Conservation (phyloP, 2,797 vertebrate genomes). For the Dromococcyx pavoninus region DNA sequence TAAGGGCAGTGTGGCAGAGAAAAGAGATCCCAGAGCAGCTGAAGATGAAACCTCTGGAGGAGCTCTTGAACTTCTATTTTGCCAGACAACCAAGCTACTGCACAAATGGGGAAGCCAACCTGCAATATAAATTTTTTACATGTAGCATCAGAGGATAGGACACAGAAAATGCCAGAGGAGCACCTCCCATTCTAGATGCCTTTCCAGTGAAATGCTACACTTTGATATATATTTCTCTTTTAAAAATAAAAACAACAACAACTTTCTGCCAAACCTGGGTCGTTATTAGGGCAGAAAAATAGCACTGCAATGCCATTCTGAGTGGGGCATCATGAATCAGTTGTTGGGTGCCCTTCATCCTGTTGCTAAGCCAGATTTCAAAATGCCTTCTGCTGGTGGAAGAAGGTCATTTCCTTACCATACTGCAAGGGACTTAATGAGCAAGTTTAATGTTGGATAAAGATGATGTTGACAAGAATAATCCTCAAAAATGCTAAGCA, state of each 20-base stretch:
- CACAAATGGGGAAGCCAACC: neutral
- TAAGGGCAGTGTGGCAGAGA: neutral
- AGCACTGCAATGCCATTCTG: neutral
- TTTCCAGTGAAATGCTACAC: neutral
- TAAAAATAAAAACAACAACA: neutral
- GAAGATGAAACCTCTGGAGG: neutral
- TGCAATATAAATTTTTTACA: neutral
- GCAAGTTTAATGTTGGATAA: neutral
- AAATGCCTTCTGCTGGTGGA: neutral
- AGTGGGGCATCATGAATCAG: neutral
- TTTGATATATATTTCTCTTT: conserved; percentile 2
- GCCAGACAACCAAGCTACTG: neutral
- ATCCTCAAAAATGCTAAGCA: neutral
- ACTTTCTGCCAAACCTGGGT: neutral
- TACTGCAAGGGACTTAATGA: neutral
- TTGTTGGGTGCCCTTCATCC: neutral
- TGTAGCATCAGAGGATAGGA: neutral
- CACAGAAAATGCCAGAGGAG: neutral
- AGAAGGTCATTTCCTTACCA: neutral
- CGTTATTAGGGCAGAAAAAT: neutral
- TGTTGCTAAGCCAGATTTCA: neutral
- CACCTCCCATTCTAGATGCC: neutral
- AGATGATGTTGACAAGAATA: neutral
- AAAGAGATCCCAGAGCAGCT: neutral
- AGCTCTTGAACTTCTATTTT: neutral